Evolutionary conservation across 2,113 vertebrate species (phyloP).

Genomic region (Cinclus cinclus): DNA sequence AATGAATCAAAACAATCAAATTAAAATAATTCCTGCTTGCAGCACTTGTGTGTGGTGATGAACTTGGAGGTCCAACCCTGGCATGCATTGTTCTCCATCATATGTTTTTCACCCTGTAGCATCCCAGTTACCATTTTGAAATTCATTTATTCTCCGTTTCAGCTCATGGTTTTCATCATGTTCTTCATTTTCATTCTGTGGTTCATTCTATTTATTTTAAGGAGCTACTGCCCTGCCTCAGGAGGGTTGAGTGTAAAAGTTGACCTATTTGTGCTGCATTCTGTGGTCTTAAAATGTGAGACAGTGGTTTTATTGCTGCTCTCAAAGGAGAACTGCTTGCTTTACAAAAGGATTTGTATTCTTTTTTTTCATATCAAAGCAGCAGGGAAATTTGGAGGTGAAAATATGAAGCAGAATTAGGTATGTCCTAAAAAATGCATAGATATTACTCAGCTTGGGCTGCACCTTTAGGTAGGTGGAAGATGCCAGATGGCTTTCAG

Average conservation of each 20-base stretch:
- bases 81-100: neutral
- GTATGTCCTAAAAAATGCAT: neutral
- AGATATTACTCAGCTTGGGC: neutral
- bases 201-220: conserved; percentile 1
- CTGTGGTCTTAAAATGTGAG: neutral
- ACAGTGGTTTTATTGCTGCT: conserved; percentile 5
- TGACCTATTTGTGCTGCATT: neutral
- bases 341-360: neutral
- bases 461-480: neutral
- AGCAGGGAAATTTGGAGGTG: neutral
- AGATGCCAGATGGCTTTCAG: neutral
- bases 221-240: neutral
- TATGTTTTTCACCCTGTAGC: neutral
- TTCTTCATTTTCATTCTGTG: conserved; percentile 6
- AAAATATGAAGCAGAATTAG: neutral
- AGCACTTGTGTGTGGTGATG: neutral
- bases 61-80: neutral
- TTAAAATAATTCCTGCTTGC: neutral
- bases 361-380: neutral
- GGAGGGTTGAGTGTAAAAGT: neutral
- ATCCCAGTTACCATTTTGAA: neutral
- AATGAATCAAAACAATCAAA: neutral
- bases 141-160: neutral
- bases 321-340: conserved; percentile 10
- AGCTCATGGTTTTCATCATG: neutral